A percentile compares a stretch with the other conserved stretches of the same genome.
phyloP scores from a whole-genome alignment of 2,113 vertebrate genomes.

The Myiozetetes cayanensis region DNA sequence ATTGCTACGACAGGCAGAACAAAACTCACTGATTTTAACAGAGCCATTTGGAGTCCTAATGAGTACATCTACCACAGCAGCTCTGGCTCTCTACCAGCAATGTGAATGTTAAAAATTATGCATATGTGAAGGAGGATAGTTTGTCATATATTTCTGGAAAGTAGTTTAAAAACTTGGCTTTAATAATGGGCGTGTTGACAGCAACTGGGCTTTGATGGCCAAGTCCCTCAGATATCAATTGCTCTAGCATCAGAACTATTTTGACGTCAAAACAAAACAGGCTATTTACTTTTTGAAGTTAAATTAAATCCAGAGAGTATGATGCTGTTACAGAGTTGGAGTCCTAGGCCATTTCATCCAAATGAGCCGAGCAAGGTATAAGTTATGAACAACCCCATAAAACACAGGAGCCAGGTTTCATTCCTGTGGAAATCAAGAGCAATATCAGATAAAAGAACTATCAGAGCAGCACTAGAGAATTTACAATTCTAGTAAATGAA shows the following conservation, averaged over 20 bases:
- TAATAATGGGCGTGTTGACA: conserved; percentile 44
- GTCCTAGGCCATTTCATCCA: neutral
- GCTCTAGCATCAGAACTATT: conserved; percentile 41
- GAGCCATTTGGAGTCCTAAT: neutral
- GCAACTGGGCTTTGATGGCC: conserved; percentile 48
- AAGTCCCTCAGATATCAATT: conserved; percentile 44
- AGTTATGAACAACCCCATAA: conserved; percentile 41
- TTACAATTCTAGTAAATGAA: neutral
- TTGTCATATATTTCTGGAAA: conserved; percentile 61
- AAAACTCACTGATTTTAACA: neutral
- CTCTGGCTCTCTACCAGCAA: conserved; percentile 37
- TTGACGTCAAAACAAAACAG: conserved; percentile 59
- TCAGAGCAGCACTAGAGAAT: neutral
- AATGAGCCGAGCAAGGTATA: conserved; percentile 37
- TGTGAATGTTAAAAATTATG: conserved; percentile 55
- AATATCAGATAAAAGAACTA: neutral
- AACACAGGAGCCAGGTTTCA: neutral
- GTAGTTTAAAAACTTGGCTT: conserved; percentile 59
- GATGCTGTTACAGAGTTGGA: neutral
- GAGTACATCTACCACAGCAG: conserved; percentile 30
- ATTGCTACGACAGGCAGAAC: neutral
- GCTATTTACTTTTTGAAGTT: conserved; percentile 67
- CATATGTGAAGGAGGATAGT: conserved; percentile 25
- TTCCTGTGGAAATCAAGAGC: neutral
- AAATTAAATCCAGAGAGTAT: conserved; percentile 60